These are phyloP conservation scores for Xenopus tropicalis DNA, from an alignment of 2,113 vertebrate species.

Conservation along the genomic window DNA sequence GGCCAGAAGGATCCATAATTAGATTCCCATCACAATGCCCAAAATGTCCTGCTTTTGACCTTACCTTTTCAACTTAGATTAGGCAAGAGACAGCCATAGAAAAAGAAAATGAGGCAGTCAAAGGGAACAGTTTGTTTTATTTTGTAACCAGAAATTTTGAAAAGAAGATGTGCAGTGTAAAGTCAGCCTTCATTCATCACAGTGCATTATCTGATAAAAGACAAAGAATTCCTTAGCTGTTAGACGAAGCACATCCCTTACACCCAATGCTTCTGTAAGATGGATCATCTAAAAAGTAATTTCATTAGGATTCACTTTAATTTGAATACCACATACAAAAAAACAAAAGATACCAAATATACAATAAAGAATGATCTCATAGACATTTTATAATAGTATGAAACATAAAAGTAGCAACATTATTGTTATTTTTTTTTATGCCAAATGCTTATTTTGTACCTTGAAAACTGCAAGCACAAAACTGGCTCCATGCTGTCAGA, in stretches of 20 bases:
- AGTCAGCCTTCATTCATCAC: constrained; percentile 49
- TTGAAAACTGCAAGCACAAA: too few relatives aligned
- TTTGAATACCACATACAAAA: neutral
- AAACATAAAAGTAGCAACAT: neutral
- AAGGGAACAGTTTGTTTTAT: constrained; percentile 26
- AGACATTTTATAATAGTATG: neutral
- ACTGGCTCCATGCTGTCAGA: too few relatives aligned
- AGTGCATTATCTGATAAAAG: constrained; percentile 53
- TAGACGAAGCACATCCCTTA: constrained; percentile 49
- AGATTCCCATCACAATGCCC: constrained; percentile 32
- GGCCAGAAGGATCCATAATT: constrained; percentile 21
- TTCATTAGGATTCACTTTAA: constrained; percentile 50
- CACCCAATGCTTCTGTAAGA: constrained; percentile 53
- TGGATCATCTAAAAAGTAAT: constrained; percentile 59
- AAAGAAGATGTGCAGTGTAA: neutral
- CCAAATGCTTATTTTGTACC: too few relatives aligned
- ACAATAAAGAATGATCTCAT: too few relatives aligned
- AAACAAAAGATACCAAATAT: neutral
- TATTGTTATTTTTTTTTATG: too few relatives aligned
- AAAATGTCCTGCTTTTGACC: neutral
- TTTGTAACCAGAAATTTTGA: neutral
- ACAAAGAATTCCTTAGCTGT: constrained; percentile 50
- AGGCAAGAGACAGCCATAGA: constrained; percentile 22
- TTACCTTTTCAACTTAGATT: constrained; percentile 43
- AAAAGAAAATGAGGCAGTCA: constrained; percentile 19